Evolutionary conservation across 2,797 vertebrate genomes (phyloP), one percentile per base, ranked within the genome.

Genomic region (Micrastur ruficollis): DNA sequence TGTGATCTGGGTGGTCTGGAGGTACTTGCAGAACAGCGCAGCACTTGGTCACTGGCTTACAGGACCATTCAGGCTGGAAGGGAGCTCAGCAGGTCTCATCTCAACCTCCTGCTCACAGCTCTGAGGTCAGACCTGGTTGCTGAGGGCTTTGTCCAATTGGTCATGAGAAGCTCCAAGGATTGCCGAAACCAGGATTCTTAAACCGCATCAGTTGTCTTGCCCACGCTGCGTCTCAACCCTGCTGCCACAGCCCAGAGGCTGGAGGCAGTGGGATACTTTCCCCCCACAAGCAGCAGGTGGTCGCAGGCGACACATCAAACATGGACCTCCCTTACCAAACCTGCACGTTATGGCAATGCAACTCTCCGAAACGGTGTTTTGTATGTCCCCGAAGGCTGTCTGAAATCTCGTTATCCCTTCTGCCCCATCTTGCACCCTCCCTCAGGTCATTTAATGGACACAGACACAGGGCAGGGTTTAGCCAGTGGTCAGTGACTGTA

Each of bases 151-250:
- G 59, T 34, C 36, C 66, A 25, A 8, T 3, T 25, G 16, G 47
- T 58, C 21, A 20, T 47, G 46, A 74, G 78, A 84, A 46, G 11
- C 12, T n/a, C 10, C 42, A 38, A 42, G 11, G 18, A 55, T 14
- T 22, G 3, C 26, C 8, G 1, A 20, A n/a, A n/a, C 6, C 61
- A 81, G 38, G 20, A 46, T 62, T 10, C 25, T 44, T 42, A 63
- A 86, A 29, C 8, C 13, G 7, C 12, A 4, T 4, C 1, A 2
- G 5, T 42, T 42, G 23, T 50, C n/a, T 47, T n/a, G 3, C 36
- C 40, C 17, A 31, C 25, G 16, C 8, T 15, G 31, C 0, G 1
- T 58, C 27, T 71, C 47, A 40, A 25, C 25, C 0, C 1, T 55
- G n/a, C 49, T 38, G 13, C 44, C 66, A 21, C 1, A 2, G 42